Evolutionary conservation across 2,797 vertebrate genomes (phyloP).

Genomic region (Tauraco hartlaubi): DNA sequence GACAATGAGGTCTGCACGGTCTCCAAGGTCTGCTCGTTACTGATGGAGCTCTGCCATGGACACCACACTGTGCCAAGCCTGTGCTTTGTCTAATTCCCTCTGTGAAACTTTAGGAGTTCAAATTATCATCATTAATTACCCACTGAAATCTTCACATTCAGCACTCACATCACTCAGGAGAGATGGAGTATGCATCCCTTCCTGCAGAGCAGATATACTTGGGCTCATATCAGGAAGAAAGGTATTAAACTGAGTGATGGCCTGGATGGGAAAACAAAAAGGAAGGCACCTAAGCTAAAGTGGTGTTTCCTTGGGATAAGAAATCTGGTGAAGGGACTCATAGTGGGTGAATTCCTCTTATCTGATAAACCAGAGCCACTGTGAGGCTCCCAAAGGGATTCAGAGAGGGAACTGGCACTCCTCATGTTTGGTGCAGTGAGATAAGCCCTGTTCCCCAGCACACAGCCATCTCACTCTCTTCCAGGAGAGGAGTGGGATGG

Average conservation of each 20-base stretch:
- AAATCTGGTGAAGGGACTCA: neutral
- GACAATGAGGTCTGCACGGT: neutral
- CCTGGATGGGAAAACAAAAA: neutral
- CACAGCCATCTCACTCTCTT: neutral
- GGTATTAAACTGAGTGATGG: neutral
- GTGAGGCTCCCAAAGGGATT: neutral
- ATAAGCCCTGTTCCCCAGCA: neutral
- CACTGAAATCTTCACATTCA: neutral
- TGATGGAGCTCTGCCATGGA: neutral
- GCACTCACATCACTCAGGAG: neutral
- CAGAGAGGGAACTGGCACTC: fast-evolving
- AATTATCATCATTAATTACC: neutral
- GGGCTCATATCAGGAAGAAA: neutral
- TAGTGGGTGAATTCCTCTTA: neutral
- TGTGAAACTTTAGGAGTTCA: neutral
- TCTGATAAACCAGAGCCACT: neutral
- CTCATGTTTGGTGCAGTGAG: neutral
- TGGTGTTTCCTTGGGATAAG: neutral
- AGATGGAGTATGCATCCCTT: neutral
- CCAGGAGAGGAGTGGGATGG: neutral
- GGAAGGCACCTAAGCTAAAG: neutral
- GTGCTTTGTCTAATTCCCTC: neutral
- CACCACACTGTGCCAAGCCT: neutral
- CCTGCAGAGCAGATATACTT: neutral
- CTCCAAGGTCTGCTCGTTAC: neutral